Conservation (phyloP, 2,888 invertebrate species). For the Sphecodes monilicornis region DNA sequence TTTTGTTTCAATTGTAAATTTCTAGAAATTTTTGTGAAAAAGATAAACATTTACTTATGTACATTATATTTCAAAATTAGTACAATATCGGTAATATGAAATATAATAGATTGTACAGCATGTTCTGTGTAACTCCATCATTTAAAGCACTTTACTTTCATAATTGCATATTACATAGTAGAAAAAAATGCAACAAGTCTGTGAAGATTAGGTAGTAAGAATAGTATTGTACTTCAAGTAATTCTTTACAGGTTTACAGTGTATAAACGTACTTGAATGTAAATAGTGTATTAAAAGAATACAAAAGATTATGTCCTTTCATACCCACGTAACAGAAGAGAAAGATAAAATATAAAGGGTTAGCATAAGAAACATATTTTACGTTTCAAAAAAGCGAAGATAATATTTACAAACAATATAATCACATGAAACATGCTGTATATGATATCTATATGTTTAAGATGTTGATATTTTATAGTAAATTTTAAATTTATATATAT, state of each 20-base stretch:
- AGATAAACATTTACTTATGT: not conserved
- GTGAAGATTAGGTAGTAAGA: not conserved
- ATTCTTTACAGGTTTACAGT: not conserved
- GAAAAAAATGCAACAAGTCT: not conserved
- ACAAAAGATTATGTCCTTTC: not conserved
- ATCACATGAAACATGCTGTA: conserved; percentile 17
- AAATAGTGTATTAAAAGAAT: not conserved
- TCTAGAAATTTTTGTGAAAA: not conserved
- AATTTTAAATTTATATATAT: not conserved
- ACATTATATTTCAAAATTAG: not conserved
- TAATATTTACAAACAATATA: not conserved
- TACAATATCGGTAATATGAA: not conserved
- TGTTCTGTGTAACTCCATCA: not conserved
- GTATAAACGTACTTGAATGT: not conserved
- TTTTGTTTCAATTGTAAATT: not conserved
- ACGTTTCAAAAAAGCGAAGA: not conserved
- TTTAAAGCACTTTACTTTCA: not conserved
- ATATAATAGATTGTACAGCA: conserved; percentile 13
- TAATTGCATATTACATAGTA: not conserved
- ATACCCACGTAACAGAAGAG: not conserved
- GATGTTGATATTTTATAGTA: not conserved
- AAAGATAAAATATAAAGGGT: not conserved
- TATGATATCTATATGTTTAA: not conserved
- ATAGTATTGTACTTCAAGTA: not conserved
- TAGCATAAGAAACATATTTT: not conserved